phyloP scores from a whole-genome alignment of 2,888 invertebrate genomes.

The Xanthorhoe designata region DNA sequence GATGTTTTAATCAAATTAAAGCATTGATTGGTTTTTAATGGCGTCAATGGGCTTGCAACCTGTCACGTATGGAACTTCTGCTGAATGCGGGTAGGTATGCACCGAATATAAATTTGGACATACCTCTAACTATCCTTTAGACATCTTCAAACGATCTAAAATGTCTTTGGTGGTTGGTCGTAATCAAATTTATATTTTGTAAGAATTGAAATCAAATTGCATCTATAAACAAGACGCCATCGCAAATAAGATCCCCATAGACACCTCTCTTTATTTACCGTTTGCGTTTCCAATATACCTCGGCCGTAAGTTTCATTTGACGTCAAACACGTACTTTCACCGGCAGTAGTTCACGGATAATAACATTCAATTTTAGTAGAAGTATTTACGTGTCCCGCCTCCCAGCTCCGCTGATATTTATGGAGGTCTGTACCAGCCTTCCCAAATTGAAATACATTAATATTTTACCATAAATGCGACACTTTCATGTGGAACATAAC shows the following conservation, averaged over 20 bases:
- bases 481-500: constrained; percentile 83
- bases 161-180: too few species aligned
- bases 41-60: too few species aligned
- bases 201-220: too few species aligned
- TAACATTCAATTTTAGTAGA: constrained; percentile 82
- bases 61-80: too few species aligned
- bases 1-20: too few species aligned
- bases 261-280: constrained; percentile 31
- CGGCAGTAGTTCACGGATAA: constrained; percentile 70
- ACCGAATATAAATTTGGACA: too few species aligned
- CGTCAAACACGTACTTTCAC: constrained; percentile 55
- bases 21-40: too few species aligned
- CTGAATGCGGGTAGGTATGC: too few species aligned
- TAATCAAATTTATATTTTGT: too few species aligned
- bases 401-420: constrained; percentile 79
- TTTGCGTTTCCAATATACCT: constrained; percentile 39
- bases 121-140: too few species aligned
- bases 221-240: not conserved
- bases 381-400: constrained; percentile 80
- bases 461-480: constrained; percentile 85
- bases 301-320: constrained; percentile 50
- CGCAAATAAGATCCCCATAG: constrained; percentile 27
- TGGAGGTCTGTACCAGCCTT: constrained; percentile 81
- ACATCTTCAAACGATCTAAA: too few species aligned
- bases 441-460: constrained; percentile 86